Conservation (phyloP, 2,888 invertebrate genomes). For the Galerucella nymphaeae region DNA sequence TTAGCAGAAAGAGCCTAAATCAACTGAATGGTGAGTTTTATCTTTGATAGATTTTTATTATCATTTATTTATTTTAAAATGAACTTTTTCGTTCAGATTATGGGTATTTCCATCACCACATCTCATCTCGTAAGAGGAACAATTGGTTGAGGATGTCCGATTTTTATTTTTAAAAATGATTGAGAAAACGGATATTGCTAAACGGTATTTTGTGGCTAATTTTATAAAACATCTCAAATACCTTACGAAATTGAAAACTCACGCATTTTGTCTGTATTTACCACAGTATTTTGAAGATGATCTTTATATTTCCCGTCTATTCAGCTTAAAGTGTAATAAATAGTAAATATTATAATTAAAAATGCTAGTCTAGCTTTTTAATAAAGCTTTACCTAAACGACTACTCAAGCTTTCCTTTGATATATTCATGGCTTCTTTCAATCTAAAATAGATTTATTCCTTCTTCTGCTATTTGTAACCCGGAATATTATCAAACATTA, state of each 20-base stretch:
- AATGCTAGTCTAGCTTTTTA: too few relatives aligned
- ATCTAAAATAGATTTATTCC: too few relatives aligned
- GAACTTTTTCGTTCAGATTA: not conserved
- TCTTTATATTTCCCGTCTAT: not conserved
- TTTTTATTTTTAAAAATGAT: not conserved
- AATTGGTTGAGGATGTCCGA: not conserved
- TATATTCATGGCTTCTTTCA: too few relatives aligned
- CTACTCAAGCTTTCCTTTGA: too few relatives aligned
- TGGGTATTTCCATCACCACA: conserved; percentile 2
- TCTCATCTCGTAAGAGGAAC: not conserved
- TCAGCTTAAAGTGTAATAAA: too few relatives aligned
- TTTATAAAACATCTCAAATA: not conserved
- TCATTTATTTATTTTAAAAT: not conserved
- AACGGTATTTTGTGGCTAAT: not conserved
- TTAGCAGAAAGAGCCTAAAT: too few relatives aligned
- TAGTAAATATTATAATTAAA: too few relatives aligned
- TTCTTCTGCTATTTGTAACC: too few relatives aligned
- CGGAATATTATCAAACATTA: too few relatives aligned
- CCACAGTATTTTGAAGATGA: not conserved
- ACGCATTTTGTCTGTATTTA: not conserved
- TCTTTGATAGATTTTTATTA: too few relatives aligned
- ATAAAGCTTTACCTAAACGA: too few relatives aligned
- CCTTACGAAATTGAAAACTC: not conserved
- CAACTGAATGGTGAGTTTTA: too few relatives aligned
- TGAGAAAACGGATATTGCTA: not conserved